phyloP scores from a whole-genome alignment of 30 jellyfish, hydroid and myxozoan species.

The Sanderia malayensis region DNA sequence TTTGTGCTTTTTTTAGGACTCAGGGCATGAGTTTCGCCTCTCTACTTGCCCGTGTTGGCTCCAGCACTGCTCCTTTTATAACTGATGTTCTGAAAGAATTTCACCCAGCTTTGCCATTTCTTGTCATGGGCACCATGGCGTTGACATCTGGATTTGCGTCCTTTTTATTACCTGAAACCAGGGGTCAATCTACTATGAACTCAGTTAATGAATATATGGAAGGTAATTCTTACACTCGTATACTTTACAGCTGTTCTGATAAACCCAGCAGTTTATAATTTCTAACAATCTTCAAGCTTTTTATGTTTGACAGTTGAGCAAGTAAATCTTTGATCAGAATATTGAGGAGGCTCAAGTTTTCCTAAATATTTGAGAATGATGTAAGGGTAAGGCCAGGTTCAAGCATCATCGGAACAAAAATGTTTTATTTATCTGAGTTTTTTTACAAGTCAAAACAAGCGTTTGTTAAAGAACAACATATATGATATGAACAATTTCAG shows the following conservation, averaged over 20 bases:
- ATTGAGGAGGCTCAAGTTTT: no score
- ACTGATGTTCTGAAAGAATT: conserved; percentile 33
- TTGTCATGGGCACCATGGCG: conserved; percentile 64
- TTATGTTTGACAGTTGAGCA: no score
- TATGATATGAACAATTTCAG: no score
- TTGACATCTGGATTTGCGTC: conserved; percentile 45
- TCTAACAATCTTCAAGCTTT: no score
- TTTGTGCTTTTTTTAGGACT: conserved; percentile 30
- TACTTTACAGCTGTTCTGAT: not conserved
- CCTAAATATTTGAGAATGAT: no score
- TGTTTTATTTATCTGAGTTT: no score
- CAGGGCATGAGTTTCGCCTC: conserved; percentile 70
- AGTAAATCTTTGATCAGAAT: no score
- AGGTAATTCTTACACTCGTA: not conserved
- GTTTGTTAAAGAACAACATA: no score
- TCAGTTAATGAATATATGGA: conserved; percentile 4
- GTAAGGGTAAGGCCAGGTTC: no score
- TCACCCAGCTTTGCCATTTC: conserved; percentile 55
- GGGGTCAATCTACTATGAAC: conserved; percentile 41
- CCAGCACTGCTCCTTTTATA: conserved; percentile 55
- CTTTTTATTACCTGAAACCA: conserved; percentile 54
- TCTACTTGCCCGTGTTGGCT: conserved; percentile 67
- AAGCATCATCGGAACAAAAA: no score
- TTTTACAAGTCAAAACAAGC: no score
- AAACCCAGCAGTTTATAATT: no score